Evolutionary conservation across 2,888 invertebrate genomes (phyloP).

Genomic region (Ferrisia virgata): DNA sequence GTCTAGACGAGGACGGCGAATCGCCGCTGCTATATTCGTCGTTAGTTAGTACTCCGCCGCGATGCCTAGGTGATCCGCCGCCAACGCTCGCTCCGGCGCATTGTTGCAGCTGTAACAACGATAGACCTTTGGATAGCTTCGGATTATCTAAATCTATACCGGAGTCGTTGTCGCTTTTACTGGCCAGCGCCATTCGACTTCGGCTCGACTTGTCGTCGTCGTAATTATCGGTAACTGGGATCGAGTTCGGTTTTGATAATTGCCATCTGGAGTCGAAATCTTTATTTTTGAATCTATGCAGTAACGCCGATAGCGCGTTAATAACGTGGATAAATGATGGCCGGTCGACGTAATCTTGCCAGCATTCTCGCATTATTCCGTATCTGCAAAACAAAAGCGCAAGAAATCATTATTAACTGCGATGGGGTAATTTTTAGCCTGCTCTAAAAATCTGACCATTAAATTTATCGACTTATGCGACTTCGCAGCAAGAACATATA

Average conservation of each 20-base stretch:
- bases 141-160: conserved; percentile 50
- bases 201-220: conserved; percentile 47
- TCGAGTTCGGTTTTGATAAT: conserved; percentile 64
- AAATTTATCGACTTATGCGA: too few relatives aligned
- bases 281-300: conserved; percentile 55
- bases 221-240: conserved; percentile 59
- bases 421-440: background rate
- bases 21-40: conserved; percentile 37
- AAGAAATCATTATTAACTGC: background rate
- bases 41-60: background rate
- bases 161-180: conserved; percentile 50
- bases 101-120: conserved; percentile 47
- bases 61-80: background rate
- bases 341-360: conserved; percentile 58
- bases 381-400: conserved; percentile 7
- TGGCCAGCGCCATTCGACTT: conserved; percentile 43
- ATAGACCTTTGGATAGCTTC: conserved; percentile 22
- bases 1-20: conserved; percentile 40
- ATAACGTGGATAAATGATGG: conserved; percentile 56
- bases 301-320: conserved; percentile 55
- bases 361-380: conserved; percentile 65
- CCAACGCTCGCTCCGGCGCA: too few relatives aligned
- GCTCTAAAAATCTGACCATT: too few relatives aligned
- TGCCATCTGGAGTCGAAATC: conserved; percentile 76
- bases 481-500: too few relatives aligned